These are phyloP conservation scores for Aplidium turbinatum DNA, from an alignment of 23 tunicate genomes.

Conservation along the genomic window DNA sequence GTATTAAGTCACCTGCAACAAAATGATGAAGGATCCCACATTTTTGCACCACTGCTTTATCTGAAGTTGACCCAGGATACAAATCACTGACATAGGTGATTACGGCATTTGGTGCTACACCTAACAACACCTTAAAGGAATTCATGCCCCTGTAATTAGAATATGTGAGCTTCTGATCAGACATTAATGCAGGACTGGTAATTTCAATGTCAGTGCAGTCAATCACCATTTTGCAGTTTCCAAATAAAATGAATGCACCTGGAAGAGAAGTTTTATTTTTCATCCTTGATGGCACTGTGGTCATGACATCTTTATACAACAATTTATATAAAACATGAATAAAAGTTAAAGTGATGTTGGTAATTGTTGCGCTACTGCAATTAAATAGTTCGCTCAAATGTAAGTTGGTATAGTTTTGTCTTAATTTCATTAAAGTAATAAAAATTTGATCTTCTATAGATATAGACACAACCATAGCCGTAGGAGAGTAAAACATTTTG, in stretches of 20 bases:
- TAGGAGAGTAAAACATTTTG: too few species aligned
- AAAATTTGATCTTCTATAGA: too few species aligned
- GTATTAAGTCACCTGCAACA: conserved; percentile 15
- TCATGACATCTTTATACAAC: neutral
- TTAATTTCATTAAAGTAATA: too few species aligned
- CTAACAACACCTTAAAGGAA: neutral
- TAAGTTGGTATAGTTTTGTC: too few species aligned
- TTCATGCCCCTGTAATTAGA: conserved; percentile 3
- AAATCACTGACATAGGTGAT: neutral
- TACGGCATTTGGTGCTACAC: conserved; percentile 10
- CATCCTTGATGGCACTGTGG: neutral
- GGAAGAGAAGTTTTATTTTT: conserved; percentile 4
- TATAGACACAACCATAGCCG: too few species aligned
- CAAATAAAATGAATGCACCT: neutral
- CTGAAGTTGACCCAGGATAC: neutral
- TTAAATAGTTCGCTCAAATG: too few species aligned
- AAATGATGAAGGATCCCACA: conserved; percentile 7
- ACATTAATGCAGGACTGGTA: neutral
- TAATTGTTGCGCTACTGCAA: too few species aligned
- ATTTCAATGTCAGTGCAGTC: conserved; percentile 1
- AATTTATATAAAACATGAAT: neutral
- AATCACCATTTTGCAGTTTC: neutral
- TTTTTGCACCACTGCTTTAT: neutral
- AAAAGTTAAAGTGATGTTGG: too few species aligned
- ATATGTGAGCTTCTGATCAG: neutral